phyloP scores from a whole-genome alignment of 2,113 vertebrate species.

The Crotalus viridis region DNA sequence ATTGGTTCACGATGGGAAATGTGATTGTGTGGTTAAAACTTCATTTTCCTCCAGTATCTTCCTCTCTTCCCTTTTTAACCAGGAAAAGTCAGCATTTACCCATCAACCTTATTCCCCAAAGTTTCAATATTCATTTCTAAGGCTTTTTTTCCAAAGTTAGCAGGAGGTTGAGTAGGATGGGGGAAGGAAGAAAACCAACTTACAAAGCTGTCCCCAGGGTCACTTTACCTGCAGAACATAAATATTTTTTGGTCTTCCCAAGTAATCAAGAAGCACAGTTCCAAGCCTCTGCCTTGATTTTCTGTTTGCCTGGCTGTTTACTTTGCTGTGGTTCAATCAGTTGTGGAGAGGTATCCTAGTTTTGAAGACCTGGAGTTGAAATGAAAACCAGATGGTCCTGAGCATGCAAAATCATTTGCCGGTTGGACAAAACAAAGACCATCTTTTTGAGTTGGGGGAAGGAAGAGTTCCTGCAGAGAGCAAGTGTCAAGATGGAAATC shows the following conservation, averaged over 20 bases:
- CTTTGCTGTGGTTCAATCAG: neutral
- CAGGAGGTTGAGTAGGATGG: neutral
- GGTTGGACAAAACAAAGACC: neutral
- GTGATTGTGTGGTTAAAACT: neutral
- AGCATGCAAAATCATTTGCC: neutral
- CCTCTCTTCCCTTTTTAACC: neutral
- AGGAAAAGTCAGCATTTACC: neutral
- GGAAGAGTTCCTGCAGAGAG: neutral
- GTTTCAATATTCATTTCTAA: neutral
- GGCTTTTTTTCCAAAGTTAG: neutral
- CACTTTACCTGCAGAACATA: neutral
- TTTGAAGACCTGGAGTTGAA: neutral
- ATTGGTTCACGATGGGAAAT: neutral
- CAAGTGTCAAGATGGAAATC: neutral
- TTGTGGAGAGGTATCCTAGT: neutral
- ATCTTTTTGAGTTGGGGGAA: neutral
- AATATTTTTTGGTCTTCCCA: neutral
- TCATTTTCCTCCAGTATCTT: neutral
- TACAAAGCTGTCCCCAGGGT: neutral
- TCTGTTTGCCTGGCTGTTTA: neutral
- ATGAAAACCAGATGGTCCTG: neutral
- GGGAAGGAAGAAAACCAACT: neutral
- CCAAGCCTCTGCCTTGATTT: conserved; percentile 1
- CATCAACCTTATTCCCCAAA: neutral
- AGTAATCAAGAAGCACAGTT: conserved; percentile 5